A percentile compares a stretch with the other conserved stretches of the same genome.
phyloP scores from a whole-genome alignment of 2,888 invertebrate species.

The Scaptomyza flava region DNA sequence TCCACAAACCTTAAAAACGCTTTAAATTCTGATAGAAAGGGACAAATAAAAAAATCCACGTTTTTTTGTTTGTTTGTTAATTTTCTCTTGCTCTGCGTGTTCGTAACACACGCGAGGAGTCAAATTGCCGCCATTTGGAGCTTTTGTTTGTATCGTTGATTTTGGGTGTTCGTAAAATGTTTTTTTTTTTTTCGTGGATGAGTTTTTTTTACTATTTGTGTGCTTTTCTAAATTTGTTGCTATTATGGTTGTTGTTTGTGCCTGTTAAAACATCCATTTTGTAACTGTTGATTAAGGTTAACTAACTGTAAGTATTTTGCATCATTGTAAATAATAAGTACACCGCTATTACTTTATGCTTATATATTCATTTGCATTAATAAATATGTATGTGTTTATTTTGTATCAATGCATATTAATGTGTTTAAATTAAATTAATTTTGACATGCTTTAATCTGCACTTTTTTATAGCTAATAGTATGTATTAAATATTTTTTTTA shows the following conservation, averaged over 20 bases:
- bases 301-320: slow-evolving; percentile 1
- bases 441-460: not conserved
- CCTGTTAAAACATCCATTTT: too few species aligned
- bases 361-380: slow-evolving; percentile 40
- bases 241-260: too few species aligned
- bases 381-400: slow-evolving; percentile 37
- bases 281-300: too few species aligned
- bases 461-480: not conserved
- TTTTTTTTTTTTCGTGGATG: too few species aligned
- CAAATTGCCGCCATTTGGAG: slow-evolving; percentile 61
- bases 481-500: not conserved
- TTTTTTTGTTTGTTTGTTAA: slow-evolving; percentile 54
- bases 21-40: slow-evolving; percentile 7
- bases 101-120: slow-evolving; percentile 23
- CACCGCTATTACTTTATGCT: too few species aligned
- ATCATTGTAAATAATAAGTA: not conserved
- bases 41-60: slow-evolving; percentile 39
- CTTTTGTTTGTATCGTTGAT: slow-evolving; percentile 35
- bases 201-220: slow-evolving; percentile 45
- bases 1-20: slow-evolving; percentile 8
- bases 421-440: not conserved
- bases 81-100: slow-evolving; percentile 19
- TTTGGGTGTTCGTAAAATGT: slow-evolving; percentile 48
- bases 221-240: too few species aligned
- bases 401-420: not conserved